Percentiles rank a stretch among this genome's conserved stretches.
These are phyloP conservation scores for Brachirus orientalis DNA, from an alignment of 2,113 vertebrate genomes.

Conservation along the genomic window DNA sequence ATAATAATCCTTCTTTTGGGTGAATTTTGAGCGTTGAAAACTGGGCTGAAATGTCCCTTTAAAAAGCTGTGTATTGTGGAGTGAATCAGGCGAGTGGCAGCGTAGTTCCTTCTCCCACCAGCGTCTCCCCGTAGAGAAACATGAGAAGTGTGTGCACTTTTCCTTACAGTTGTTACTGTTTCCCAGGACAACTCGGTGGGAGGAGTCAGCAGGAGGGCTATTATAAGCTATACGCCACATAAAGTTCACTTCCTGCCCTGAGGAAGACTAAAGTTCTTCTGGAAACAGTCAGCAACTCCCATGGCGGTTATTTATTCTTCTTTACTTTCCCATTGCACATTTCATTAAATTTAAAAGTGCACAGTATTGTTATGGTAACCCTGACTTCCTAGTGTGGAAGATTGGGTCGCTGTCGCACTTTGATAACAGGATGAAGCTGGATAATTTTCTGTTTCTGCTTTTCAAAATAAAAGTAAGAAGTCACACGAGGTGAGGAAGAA, in stretches of 20 bases:
- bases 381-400: no score
- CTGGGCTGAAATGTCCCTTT: neutral
- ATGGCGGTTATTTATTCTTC: no score
- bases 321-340: no score
- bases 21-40: neutral
- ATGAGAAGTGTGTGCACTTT: conserved; percentile 45
- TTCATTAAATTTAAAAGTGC: neutral
- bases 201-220: conserved; percentile 48
- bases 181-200: conserved; percentile 75
- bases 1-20: conserved; percentile 58
- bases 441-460: conserved; percentile 2
- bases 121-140: neutral
- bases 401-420: neutral
- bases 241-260: neutral
- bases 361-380: neutral
- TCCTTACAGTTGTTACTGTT: conserved; percentile 75
- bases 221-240: neutral
- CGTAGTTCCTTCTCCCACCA: neutral
- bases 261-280: no score
- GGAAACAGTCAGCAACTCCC: no score
- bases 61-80: neutral
- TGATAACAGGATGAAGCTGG: neutral
- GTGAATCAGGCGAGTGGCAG: neutral
- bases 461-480: conserved; percentile 55
- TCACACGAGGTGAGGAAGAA: neutral